A percentile compares a stretch with the other conserved stretches of the same genome.
These are phyloP conservation scores for Amblyornis subalaris DNA, from an alignment of 2,113 vertebrate genomes.

Conservation along the genomic window DNA sequence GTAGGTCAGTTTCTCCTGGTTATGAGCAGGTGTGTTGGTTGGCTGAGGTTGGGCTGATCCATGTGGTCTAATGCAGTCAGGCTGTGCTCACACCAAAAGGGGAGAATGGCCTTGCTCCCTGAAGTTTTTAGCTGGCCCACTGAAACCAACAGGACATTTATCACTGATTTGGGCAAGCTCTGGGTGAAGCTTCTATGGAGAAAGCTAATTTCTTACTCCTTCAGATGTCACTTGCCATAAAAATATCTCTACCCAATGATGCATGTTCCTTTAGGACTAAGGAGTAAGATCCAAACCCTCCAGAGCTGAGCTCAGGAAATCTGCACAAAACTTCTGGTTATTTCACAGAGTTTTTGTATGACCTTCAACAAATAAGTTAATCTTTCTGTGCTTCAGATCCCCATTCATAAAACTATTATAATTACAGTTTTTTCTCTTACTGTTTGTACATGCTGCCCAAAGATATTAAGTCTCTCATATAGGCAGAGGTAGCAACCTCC, in stretches of 20 bases:
- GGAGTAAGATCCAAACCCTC: neutral
- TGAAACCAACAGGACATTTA: neutral
- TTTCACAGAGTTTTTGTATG: neutral
- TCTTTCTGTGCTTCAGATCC: neutral
- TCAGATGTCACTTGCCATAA: neutral
- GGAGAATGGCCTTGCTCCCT: neutral
- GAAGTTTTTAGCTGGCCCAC: neutral
- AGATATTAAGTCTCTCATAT: neutral
- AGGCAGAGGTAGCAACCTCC: neutral
- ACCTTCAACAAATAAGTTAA: neutral
- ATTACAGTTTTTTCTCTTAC: neutral
- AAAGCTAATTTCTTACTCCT: neutral
- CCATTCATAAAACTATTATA: neutral
- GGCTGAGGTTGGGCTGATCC: neutral
- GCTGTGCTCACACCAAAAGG: accelerated
- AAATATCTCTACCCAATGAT: neutral
- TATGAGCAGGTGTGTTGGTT: neutral
- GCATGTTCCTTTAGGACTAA: neutral
- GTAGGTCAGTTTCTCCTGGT: neutral
- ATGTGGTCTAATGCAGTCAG: neutral
- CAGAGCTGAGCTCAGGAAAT: neutral
- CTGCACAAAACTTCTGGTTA: neutral
- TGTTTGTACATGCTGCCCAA: neutral
- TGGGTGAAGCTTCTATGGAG: neutral
- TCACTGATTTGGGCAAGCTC: neutral